Evolutionary conservation across 2,888 invertebrate species (phyloP).

Genomic region (Hypomecis atomaria): DNA sequence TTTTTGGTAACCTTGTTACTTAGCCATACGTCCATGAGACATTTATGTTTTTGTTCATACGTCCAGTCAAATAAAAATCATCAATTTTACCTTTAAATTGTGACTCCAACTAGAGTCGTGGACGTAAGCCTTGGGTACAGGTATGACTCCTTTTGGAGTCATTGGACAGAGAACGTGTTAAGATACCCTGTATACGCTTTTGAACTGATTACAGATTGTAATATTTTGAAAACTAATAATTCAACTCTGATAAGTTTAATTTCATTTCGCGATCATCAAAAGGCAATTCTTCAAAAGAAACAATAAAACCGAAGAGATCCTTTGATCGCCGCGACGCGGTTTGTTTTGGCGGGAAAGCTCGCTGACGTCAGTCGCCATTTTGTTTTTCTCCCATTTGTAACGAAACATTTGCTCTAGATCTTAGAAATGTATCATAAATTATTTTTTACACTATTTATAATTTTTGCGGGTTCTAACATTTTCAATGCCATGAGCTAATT

Average conservation of each 20-base stretch:
- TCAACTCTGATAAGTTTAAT: constrained; percentile 20
- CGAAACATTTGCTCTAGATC: constrained; percentile 29
- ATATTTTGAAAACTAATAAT: constrained; percentile 12
- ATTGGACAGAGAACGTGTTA: no score
- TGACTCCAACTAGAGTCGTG: no score
- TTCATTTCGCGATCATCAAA: constrained; percentile 34
- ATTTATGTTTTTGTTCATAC: no score
- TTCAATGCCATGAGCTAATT: background rate
- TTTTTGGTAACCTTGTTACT: no score
- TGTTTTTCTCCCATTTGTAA: constrained; percentile 36
- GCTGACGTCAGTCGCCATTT: constrained; percentile 50
- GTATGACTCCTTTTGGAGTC: no score
- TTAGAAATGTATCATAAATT: constrained; percentile 21
- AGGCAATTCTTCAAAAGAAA: constrained; percentile 55
- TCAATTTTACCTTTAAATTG: no score
- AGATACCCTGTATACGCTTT: constrained; percentile 1
- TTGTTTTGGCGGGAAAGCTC: constrained; percentile 63
- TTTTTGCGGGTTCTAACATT: background rate
- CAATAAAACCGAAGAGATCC: constrained; percentile 47
- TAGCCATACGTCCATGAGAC: no score
- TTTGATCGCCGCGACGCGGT: constrained; percentile 61
- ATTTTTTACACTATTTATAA: constrained; percentile 19
- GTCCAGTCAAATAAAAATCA: no score
- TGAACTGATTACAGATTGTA: background rate
- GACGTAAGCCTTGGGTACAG: no score